Conservation (phyloP, 1,140 invertebrate genomes). For the Drosophila elegans region DNA sequence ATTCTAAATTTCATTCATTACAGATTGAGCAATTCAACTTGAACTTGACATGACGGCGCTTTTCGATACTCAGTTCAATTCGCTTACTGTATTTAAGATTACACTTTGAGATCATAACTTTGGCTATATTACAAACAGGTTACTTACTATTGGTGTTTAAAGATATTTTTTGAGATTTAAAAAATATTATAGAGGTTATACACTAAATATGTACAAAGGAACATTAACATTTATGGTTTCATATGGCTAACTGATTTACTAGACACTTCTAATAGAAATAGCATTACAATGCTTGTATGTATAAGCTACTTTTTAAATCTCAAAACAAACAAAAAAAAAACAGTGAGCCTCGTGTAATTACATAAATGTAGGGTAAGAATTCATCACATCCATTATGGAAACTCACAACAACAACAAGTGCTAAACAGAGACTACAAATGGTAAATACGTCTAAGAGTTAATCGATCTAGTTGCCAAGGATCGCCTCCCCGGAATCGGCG, state of each 20-base stretch:
- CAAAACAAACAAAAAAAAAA: neutral
- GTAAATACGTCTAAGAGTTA: slow-evolving; percentile 5
- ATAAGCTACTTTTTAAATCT: neutral
- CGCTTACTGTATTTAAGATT: slow-evolving; percentile 34
- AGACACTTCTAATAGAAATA: neutral
- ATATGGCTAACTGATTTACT: too few species aligned
- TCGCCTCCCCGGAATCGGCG: slow-evolving; percentile 52
- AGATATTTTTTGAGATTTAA: slow-evolving; percentile 3
- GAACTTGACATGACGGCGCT: slow-evolving; percentile 24
- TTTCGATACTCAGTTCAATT: slow-evolving; percentile 38
- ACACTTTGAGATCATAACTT: slow-evolving; percentile 64
- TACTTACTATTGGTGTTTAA: slow-evolving; percentile 1
- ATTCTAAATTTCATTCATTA: slow-evolving; percentile 37
- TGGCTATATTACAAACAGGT: slow-evolving; percentile 66
- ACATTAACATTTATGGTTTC: too few species aligned
- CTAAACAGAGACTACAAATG: slow-evolving; percentile 33
- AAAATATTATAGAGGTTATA: neutral
- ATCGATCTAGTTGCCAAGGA: slow-evolving; percentile 26
- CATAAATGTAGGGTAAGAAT: slow-evolving; percentile 8
- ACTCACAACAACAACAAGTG: slow-evolving; percentile 74
- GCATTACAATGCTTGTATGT: too few species aligned
- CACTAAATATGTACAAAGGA: neutral
- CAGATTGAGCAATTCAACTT: slow-evolving; percentile 47
- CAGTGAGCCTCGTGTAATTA: neutral
- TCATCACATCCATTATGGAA: slow-evolving; percentile 35